These are phyloP conservation scores for Drosophila santomea DNA, from an alignment of 1,140 invertebrate genomes.

Conservation along the genomic window DNA sequence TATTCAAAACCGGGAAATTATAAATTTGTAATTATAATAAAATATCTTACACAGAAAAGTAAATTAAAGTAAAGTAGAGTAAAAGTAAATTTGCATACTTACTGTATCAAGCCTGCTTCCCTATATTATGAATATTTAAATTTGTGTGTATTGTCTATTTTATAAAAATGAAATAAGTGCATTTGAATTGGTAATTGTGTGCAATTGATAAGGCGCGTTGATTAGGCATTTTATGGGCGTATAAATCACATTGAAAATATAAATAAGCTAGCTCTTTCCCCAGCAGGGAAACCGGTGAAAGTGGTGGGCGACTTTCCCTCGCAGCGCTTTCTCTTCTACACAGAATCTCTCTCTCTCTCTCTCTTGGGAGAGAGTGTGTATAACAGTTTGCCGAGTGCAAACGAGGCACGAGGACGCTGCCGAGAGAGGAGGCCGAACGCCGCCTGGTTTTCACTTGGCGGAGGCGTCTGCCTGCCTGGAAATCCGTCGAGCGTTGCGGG, in stretches of 20 bases:
- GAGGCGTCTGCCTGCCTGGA: constrained; percentile 51
- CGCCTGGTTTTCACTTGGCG: constrained; percentile 8
- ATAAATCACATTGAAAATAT: constrained; percentile 70
- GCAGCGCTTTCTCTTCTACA: neutral
- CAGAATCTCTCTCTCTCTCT: neutral
- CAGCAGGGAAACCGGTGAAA: constrained; percentile 14
- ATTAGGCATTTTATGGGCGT: constrained; percentile 51
- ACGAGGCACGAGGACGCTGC: constrained; percentile 14
- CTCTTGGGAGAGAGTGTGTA: constrained; percentile 9
- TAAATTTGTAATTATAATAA: too few species aligned
- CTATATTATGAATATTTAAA: too few species aligned
- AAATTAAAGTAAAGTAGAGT: too few species aligned
- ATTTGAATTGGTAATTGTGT: constrained; percentile 38
- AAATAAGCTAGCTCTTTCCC: constrained; percentile 14
- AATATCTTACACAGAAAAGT: too few species aligned
- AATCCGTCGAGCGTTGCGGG: constrained; percentile 70
- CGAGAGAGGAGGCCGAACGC: constrained; percentile 4
- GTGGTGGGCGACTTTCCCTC: neutral
- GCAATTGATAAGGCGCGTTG: constrained; percentile 48
- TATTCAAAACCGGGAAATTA: too few species aligned
- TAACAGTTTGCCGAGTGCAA: constrained; percentile 49
- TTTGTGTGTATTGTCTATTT: too few species aligned
- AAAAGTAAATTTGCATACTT: too few species aligned
- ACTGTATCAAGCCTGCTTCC: too few species aligned
- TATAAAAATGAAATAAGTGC: neutral